Evolutionary conservation across 2,888 invertebrate genomes (phyloP).

Genomic region (Amphipoea oculea): DNA sequence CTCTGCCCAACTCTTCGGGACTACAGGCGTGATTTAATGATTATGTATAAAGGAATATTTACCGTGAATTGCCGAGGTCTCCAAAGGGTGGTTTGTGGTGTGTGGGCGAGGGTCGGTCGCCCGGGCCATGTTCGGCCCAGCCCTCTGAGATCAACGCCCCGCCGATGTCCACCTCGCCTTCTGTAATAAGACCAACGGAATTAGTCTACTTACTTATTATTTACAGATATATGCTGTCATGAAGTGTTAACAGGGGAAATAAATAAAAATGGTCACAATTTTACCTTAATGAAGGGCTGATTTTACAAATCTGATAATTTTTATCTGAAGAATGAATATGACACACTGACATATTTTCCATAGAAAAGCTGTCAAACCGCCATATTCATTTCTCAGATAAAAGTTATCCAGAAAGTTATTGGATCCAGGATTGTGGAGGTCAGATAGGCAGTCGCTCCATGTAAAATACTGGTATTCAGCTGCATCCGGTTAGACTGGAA

Average conservation of each 20-base stretch:
- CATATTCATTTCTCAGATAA: too few species aligned
- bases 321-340: too few species aligned
- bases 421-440: too few species aligned
- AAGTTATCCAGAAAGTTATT: too few species aligned
- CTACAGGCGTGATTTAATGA: not conserved
- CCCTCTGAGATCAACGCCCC: constrained; percentile 91
- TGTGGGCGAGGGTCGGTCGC: constrained; percentile 71
- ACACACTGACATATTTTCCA: too few species aligned
- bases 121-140: constrained; percentile 86
- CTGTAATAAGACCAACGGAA: constrained; percentile 63
- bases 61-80: constrained; percentile 82
- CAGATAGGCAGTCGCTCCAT: too few species aligned
- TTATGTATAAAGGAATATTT: not conserved
- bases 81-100: constrained; percentile 80
- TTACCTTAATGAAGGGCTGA: not conserved
- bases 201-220: not conserved
- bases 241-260: not conserved
- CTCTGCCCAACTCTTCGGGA: too few species aligned
- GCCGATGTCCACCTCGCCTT: constrained; percentile 91
- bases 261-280: not conserved
- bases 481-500: too few species aligned
- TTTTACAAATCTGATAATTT: too few species aligned
- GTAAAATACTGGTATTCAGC: too few species aligned
- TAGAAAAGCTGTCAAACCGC: too few species aligned
- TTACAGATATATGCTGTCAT: not conserved